Percentiles rank a stretch among this genome's conserved stretches.
Conservation (phyloP, 2,797 vertebrate genomes). For the Graptemys geographica region DNA sequence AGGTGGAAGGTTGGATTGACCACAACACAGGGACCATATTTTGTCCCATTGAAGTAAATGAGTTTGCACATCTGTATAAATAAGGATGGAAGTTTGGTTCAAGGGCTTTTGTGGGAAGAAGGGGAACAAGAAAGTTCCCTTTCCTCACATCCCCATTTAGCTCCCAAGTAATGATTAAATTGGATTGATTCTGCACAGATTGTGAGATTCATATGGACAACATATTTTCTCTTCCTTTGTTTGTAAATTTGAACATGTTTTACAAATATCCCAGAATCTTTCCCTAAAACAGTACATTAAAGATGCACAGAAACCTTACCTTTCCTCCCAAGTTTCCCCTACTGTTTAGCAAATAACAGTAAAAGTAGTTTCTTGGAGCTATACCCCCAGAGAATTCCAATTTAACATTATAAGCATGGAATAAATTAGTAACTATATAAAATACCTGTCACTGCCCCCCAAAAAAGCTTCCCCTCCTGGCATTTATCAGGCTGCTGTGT, state of each 20-base stretch:
- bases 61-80: neutral
- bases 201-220: neutral
- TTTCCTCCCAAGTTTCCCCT: neutral
- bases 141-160: neutral
- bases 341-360: neutral
- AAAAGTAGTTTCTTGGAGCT: neutral
- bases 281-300: no score
- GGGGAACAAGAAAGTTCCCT: neutral
- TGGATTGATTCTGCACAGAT: neutral
- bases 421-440: neutral
- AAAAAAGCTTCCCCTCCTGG: no score
- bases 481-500: no score
- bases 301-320: neutral
- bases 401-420: neutral
- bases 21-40: neutral
- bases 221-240: neutral
- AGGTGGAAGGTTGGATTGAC: no score
- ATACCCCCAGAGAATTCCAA: neutral
- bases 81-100: neutral
- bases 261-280: neutral
- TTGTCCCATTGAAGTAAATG: neutral
- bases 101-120: neutral
- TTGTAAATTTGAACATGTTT: neutral
- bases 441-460: neutral
- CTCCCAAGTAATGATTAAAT: no score